Evolutionary conservation across 2,113 vertebrate genomes (phyloP).

Genomic region (Acrocephalus kingi): DNA sequence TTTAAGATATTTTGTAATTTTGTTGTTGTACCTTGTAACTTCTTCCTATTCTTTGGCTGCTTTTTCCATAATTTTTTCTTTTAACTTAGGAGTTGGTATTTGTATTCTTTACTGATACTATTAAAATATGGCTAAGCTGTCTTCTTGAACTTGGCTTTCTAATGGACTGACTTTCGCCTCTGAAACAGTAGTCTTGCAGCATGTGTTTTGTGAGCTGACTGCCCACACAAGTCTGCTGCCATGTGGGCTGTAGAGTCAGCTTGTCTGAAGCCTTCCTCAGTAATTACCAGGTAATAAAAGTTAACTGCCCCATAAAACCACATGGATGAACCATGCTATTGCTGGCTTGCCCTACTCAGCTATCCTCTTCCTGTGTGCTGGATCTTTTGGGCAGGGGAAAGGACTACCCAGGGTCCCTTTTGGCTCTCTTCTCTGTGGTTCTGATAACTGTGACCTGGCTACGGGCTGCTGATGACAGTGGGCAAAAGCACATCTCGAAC

Average conservation of each 20-base stretch:
- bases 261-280: slow-evolving; percentile 18
- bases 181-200: background rate
- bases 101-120: background rate
- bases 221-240: slow-evolving; percentile 6
- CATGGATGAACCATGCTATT: slow-evolving; percentile 25
- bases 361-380: background rate
- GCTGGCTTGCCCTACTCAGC: background rate
- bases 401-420: background rate
- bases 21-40: background rate
- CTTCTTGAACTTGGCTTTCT: background rate
- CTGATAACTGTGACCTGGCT: background rate
- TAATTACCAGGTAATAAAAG: slow-evolving; percentile 65
- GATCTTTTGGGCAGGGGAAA: background rate
- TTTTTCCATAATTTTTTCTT: background rate
- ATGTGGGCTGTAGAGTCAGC: slow-evolving; percentile 23
- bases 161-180: background rate
- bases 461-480: background rate
- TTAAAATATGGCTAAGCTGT: background rate
- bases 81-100: background rate
- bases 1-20: background rate
- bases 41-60: background rate
- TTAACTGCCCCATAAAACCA: slow-evolving; percentile 50
- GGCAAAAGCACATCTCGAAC: background rate
- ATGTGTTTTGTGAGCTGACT: background rate
- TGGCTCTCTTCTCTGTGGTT: background rate